phyloP scores from a whole-genome alignment of 2,797 vertebrate species.

The Salarias fasciatus region DNA sequence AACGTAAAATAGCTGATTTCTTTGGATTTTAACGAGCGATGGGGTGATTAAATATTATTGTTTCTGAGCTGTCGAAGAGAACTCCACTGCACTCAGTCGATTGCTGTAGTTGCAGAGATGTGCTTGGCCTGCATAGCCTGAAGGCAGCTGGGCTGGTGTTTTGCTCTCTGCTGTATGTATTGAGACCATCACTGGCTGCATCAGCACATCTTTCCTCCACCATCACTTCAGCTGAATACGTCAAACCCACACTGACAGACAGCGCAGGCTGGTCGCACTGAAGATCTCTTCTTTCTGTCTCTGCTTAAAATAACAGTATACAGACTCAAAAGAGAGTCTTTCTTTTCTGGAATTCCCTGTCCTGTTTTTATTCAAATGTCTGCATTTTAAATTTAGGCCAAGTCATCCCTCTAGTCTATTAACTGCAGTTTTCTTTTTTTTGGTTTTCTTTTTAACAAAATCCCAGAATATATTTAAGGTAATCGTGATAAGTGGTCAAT shows the following conservation, averaged over 20 bases:
- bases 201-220: conserved; percentile 64
- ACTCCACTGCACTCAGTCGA: conserved; percentile 41
- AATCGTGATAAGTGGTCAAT: conserved; percentile 23
- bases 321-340: conserved; percentile 25
- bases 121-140: conserved; percentile 46
- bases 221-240: conserved; percentile 66
- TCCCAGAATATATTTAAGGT: conserved; percentile 34
- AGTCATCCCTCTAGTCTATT: conserved; percentile 19
- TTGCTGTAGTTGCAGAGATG: conserved; percentile 32
- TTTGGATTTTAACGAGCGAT: conserved; percentile 26
- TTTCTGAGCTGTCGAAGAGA: conserved; percentile 36
- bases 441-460: conserved; percentile 12
- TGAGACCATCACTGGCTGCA: conserved; percentile 52
- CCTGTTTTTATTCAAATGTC: conserved; percentile 27
- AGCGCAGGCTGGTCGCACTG: conserved; percentile 36
- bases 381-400: conserved; percentile 48
- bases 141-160: conserved; percentile 30
- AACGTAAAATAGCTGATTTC: conserved; percentile 11
- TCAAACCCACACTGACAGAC: conserved; percentile 46
- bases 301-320: conserved; percentile 34
- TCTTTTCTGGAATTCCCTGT: conserved; percentile 32
- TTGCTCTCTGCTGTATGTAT: conserved; percentile 46
- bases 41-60: conserved; percentile 48
- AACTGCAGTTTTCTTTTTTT: neutral
- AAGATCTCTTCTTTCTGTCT: conserved; percentile 17